Evolutionary conservation across 2,113 vertebrate species (phyloP), one percentile per base, ranked within the genome.

Genomic region (Macquaria australasica): DNA sequence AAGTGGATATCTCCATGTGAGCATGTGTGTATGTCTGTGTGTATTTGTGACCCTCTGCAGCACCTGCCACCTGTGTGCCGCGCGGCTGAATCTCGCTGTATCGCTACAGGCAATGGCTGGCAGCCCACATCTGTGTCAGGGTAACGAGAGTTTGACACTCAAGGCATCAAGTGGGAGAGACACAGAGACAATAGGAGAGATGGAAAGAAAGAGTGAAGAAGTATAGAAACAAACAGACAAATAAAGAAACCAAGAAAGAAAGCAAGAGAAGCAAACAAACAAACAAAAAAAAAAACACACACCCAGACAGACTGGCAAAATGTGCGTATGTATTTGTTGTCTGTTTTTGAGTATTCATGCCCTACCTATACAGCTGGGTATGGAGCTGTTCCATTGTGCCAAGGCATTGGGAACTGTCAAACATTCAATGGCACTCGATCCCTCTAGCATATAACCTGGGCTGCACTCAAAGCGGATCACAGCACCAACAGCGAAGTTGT

Each of bases 381-480:
- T 97, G 0, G 98, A 97, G 60, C 96, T 94, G 88, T 99, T 99
- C 98, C 98, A 99, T 85, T 99, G 98, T 0, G 98, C 98, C 88
- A 99, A 91, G 0, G 98, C 97, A 9, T 97, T 98, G 0, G 97
- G 97, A 73, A 99, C 96, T 0, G 98, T 97, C 82, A 98, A 96
- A 89, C 98, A 99, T 93, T 99, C 94, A 25, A 99, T 98, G 91
- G 96, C 95, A 0, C 91, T 91, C 25, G 97, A 95, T 37, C 98
- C 98, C 39, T 96, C 96, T 56, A 99, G 95, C 20, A 93, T 76
- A 12, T 99, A 99, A 31, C 98, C 98, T 0, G 97, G 96, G 63
- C 91, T 96, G 94, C 98, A 99, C 93, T 99, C 98, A 34, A 99
- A 99, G 79, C 95, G 96, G 43, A 99, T 85, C 87, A 97, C 88